phyloP scores from a whole-genome alignment of 2,797 vertebrate genomes.

The Simalia tracyae region DNA sequence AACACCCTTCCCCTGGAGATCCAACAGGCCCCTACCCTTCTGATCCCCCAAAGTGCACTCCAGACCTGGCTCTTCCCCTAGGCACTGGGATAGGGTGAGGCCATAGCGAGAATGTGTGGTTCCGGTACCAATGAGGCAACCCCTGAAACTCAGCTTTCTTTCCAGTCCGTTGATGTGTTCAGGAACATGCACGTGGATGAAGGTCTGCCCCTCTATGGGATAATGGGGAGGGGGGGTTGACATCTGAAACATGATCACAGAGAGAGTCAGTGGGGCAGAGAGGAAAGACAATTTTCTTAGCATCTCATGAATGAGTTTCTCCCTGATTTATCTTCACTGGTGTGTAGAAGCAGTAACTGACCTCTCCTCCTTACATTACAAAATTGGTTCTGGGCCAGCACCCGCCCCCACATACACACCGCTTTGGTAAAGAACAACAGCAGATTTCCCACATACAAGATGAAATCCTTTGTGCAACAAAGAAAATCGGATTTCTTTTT shows the following conservation, averaged over 20 bases:
- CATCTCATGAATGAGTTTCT: neutral
- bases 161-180: neutral
- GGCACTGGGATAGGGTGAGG: too few species aligned
- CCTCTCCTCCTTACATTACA: neutral
- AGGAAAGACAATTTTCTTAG: neutral
- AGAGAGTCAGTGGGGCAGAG: neutral
- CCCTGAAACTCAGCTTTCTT: too few species aligned
- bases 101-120: neutral
- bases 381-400: neutral
- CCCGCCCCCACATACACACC: neutral
- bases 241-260: neutral
- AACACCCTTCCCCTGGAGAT: too few species aligned
- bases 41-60: too few species aligned
- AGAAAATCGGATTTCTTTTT: neutral
- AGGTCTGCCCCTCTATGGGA: too few species aligned
- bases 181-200: neutral
- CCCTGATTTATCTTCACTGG: neutral
- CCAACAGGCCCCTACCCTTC: too few species aligned
- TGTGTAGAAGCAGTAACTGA: neutral
- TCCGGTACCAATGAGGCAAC: neutral
- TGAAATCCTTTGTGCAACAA: neutral
- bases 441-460: neutral
- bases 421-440: neutral
- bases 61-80: too few species aligned
- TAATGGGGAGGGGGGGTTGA: too few species aligned